Evolutionary conservation across 2,888 invertebrate genomes (phyloP), one percentile per base, ranked within the genome.

Genomic region (Tetanocera ferruginea): DNA sequence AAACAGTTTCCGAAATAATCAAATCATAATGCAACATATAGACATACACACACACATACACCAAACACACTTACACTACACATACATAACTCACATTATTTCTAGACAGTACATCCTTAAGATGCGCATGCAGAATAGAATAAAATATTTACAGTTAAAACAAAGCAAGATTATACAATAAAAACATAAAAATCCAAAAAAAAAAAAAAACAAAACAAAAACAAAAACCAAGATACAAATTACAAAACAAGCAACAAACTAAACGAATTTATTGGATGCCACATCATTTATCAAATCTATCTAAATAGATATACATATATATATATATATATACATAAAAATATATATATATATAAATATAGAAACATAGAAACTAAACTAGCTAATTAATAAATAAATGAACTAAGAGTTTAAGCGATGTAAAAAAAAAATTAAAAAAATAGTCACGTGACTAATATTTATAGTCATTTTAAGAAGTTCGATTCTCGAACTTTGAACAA

Each of bases 191-290:
- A 37, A 71, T n/a, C n/a, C n/a, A 74, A 17, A 62, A 72, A 52
- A 51, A 71, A 52, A 4, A 57, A 23, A 73, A 72, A 34, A 73
- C 25, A 37, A 60, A 28, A 57, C 6, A 73, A 72, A 62, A 52
- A 43, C 23, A 62, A 60, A 74, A 77, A 66, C 67, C 31, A 76
- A 77, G 43, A 74, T 69, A 76, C 28, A 81, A 79, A 77, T 78
- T 75, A 76, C 76, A 78, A 77, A 79, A 78, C 57, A 79, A 80
- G 76, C 60, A 80, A 80, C 73, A 78, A 87, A 89, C 88, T 87
- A 89, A 89, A 88, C 88, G 88, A 88, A 88, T 88, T 88, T 88
- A 88, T 88, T 89, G 89, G 89, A 88, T 89, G 88, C 88, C 88
- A 88, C 88, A 88, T 88, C 88, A 88, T 89, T 88, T 88, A 87